Conservation (phyloP, 1,140 invertebrate genomes). For the Ceratitis capitata region DNA sequence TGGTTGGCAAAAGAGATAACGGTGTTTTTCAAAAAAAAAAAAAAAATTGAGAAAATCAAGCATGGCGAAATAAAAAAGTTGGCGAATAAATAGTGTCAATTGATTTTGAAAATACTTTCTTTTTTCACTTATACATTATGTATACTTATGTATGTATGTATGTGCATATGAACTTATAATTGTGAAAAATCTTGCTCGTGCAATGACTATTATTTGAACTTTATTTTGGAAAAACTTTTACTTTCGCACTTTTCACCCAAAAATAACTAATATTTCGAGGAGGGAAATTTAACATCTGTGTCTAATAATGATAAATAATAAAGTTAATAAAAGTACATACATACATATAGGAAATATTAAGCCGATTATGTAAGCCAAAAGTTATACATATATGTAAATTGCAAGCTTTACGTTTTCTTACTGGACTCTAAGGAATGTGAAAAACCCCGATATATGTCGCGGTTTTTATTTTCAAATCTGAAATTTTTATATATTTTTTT, state of each 20-base stretch:
- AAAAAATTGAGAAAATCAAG: not conserved
- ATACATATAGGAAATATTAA: no score
- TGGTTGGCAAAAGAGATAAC: no score
- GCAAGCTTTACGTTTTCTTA: no score
- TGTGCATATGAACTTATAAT: not conserved
- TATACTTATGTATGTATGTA: not conserved
- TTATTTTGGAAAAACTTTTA: not conserved
- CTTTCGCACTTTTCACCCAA: not conserved
- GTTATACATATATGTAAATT: no score
- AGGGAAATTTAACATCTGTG: not conserved
- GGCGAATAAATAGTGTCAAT: not conserved
- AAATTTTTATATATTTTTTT: no score
- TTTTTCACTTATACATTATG: not conserved
- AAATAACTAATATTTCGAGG: not conserved
- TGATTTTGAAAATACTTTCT: conserved; percentile 5
- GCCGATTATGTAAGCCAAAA: no score
- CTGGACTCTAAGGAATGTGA: no score
- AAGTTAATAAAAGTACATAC: no score
- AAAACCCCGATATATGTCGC: no score
- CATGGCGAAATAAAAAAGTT: not conserved
- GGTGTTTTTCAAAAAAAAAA: not conserved
- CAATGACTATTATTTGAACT: no score
- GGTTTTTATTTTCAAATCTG: no score
- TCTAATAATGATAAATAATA: not conserved
- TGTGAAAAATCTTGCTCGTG: no score